phyloP scores from a whole-genome alignment of 2,113 vertebrate genomes.

The Cettia cetti region DNA sequence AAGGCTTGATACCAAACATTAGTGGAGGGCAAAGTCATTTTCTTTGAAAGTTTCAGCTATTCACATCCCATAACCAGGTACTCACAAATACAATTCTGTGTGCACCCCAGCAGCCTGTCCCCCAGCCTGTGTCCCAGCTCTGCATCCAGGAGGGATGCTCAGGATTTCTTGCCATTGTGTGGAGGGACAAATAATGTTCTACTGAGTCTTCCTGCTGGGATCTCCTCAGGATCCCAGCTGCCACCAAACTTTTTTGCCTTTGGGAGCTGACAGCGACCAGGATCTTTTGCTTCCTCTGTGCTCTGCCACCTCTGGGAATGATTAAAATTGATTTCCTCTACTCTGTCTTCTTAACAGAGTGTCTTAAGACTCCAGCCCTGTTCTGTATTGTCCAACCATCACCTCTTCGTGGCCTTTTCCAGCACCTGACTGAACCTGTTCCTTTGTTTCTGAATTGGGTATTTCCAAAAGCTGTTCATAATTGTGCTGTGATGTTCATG shows the following conservation, averaged over 20 bases:
- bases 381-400: neutral
- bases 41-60: neutral
- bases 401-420: neutral
- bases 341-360: neutral
- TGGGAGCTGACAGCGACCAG: neutral
- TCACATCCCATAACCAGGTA: neutral
- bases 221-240: neutral
- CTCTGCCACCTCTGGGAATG: neutral
- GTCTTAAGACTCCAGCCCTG: neutral
- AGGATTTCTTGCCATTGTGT: neutral
- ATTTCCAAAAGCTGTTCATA: neutral
- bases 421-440: neutral
- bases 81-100: neutral
- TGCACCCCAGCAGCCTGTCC: neutral
- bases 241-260: neutral
- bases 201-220: neutral
- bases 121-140: neutral
- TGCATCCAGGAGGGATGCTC: neutral
- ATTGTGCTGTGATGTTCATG: neutral
- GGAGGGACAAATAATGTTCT: neutral
- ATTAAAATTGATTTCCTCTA: neutral
- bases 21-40: neutral
- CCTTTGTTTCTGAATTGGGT: neutral
- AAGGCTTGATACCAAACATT: accelerated
- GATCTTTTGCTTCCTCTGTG: neutral